These are phyloP conservation scores for Ceuthmochares aereus DNA, from an alignment of 2,113 vertebrate genomes.

Conservation along the genomic window DNA sequence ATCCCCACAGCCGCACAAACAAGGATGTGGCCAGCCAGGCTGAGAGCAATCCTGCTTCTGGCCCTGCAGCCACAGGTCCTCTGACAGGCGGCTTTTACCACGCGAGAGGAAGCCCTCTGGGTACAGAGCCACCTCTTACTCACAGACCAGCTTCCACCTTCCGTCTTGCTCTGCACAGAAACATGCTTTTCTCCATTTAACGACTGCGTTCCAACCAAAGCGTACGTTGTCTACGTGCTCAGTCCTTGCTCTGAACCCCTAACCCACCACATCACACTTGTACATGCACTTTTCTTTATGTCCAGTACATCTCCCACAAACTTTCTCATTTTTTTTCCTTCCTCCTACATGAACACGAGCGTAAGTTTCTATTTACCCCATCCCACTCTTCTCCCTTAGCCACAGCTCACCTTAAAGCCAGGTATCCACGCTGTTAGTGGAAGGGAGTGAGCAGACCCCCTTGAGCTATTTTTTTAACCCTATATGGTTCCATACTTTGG, in stretches of 20 bases:
- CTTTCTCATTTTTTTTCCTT: not conserved
- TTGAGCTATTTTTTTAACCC: not conserved
- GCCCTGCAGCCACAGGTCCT: rapidly evolving
- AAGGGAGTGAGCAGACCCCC: not conserved
- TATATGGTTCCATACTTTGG: not conserved
- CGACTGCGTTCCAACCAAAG: rapidly evolving
- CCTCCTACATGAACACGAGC: not conserved
- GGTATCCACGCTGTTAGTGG: not conserved
- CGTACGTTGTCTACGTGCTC: rapidly evolving
- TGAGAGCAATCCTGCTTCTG: rapidly evolving
- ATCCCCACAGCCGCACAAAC: not conserved
- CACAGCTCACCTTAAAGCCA: not conserved
- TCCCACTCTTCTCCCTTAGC: not conserved
- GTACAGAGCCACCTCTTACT: not conserved
- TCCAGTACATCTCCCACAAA: not conserved
- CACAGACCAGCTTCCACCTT: not conserved
- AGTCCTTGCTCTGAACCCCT: not conserved
- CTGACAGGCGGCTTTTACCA: rapidly evolving
- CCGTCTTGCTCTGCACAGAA: not conserved
- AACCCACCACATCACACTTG: not conserved
- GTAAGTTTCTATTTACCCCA: not conserved
- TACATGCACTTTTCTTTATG: rapidly evolving
- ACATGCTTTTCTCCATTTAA: not conserved
- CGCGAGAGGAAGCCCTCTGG: not conserved
- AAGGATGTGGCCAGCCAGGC: rapidly evolving